These are phyloP conservation scores for Notothenia rossii DNA, from an alignment of 2,113 vertebrate species.

Conservation along the genomic window DNA sequence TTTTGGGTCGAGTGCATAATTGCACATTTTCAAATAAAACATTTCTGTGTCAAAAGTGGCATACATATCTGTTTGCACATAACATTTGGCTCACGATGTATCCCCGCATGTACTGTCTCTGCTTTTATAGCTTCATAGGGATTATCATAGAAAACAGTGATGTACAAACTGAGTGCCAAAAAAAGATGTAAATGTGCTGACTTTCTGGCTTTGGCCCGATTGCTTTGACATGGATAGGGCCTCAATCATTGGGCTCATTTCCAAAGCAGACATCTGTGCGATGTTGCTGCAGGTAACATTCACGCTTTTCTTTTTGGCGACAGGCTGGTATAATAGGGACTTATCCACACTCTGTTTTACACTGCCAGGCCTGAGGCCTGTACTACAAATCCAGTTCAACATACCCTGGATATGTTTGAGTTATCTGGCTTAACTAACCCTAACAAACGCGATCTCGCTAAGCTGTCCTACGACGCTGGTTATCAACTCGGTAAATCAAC, in stretches of 20 bases:
- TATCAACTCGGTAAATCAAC: too few relatives aligned
- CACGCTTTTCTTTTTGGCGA: constrained; percentile 18
- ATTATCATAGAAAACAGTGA: constrained; percentile 19
- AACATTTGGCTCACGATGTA: not conserved
- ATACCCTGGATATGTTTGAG: too few relatives aligned
- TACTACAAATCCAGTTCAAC: too few relatives aligned
- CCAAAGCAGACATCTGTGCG: constrained; percentile 45
- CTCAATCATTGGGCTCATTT: constrained; percentile 32
- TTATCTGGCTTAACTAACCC: too few relatives aligned
- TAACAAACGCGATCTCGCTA: too few relatives aligned
- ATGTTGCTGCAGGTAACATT: constrained; percentile 22
- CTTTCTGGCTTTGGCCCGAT: not conserved
- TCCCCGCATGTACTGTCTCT: not conserved
- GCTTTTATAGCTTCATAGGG: not conserved
- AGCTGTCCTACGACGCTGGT: too few relatives aligned
- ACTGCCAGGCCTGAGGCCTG: not conserved
- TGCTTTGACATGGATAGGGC: constrained; percentile 40
- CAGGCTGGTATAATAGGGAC: constrained; percentile 27
- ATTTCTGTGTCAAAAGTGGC: not conserved
- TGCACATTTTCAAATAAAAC: not conserved
- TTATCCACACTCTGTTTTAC: constrained; percentile 11
- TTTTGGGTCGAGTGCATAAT: not conserved
- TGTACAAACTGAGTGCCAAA: not conserved
- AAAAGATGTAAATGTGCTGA: constrained; percentile 29
- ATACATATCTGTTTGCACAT: not conserved